Conservation (phyloP, 2,113 vertebrate species). For the Vidua chalybeata region DNA sequence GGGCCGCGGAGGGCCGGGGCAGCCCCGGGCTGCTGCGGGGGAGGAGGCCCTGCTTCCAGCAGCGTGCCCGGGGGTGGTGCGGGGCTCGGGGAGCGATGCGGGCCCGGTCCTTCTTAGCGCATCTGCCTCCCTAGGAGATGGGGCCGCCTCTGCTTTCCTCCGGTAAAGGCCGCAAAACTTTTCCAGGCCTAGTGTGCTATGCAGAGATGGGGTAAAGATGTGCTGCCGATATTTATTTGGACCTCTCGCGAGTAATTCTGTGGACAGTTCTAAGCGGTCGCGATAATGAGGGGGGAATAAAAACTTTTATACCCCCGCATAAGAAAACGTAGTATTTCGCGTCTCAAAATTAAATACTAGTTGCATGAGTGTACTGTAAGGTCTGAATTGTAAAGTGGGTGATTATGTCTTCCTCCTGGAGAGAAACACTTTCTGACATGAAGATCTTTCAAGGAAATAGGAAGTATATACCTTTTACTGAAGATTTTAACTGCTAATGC, state of each 20-base stretch:
- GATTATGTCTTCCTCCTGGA: background rate
- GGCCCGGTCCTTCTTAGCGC: background rate
- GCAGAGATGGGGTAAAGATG: background rate
- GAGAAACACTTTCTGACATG: background rate
- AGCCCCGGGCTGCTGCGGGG: background rate
- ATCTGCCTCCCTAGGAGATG: background rate
- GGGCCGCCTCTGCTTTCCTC: background rate
- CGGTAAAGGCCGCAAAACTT: background rate
- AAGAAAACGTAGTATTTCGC: background rate
- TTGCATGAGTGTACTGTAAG: background rate
- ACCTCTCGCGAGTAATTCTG: background rate
- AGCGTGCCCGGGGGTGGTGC: background rate
- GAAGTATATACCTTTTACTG: background rate
- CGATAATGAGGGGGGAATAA: background rate
- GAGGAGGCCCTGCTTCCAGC: background rate
- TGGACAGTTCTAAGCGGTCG: rapidly evolving
- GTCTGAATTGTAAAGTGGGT: background rate
- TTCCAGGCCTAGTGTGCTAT: background rate
- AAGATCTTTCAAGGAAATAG: background rate
- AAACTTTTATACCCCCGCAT: background rate
- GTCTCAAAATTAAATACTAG: background rate
- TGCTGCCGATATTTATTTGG: background rate
- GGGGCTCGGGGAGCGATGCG: background rate
- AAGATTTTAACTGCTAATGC: background rate
- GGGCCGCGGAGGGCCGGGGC: background rate